Evolutionary conservation across 2,113 vertebrate species (phyloP).

Genomic region (Furnarius figulus): DNA sequence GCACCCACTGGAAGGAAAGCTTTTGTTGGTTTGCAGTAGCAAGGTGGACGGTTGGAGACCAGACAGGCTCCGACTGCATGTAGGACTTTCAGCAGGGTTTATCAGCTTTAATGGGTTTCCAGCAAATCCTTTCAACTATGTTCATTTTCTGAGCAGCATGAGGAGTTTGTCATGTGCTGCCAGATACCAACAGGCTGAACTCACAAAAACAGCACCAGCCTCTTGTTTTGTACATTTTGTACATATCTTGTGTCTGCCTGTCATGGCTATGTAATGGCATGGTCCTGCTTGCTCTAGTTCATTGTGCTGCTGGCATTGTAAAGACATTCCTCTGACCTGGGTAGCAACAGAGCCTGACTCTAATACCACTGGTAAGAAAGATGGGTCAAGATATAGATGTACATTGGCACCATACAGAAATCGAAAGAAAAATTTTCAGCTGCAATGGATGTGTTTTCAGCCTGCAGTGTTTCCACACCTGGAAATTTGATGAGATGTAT

Average conservation of each 20-base stretch:
- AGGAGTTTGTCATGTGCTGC: neutral
- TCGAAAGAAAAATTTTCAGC: neutral
- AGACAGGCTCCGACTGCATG: accelerated
- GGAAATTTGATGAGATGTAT: neutral
- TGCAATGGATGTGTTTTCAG: neutral
- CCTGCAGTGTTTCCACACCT: neutral
- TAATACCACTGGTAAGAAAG: neutral
- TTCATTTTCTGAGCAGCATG: neutral
- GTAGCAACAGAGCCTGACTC: neutral
- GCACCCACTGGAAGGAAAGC: neutral
- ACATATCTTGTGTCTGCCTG: neutral
- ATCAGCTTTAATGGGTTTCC: neutral
- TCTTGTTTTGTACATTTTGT: neutral
- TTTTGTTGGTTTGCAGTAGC: neutral
- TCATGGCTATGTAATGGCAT: neutral
- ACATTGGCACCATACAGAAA: neutral
- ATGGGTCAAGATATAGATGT: neutral
- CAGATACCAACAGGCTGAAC: neutral
- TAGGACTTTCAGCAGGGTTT: neutral
- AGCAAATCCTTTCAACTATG: neutral
- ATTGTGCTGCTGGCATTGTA: neutral
- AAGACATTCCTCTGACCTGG: neutral
- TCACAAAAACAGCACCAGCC: neutral
- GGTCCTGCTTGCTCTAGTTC: neutral
- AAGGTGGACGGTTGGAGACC: neutral